phyloP scores from a whole-genome alignment of 2,888 invertebrate species.

The Ecdyonurus torrentis region DNA sequence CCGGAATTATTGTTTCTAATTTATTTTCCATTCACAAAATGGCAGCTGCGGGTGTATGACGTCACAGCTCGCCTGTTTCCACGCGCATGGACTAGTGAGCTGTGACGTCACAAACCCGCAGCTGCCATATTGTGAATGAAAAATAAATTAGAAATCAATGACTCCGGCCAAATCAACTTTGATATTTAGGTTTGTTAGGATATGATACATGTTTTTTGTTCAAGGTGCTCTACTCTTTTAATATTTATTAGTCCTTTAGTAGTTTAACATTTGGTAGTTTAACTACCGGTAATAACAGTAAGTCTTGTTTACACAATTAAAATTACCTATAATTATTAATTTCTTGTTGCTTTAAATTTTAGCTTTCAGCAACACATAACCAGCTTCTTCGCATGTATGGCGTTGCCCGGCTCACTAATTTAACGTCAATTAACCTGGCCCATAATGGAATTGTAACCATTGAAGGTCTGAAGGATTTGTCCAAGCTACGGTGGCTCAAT shows the following conservation, averaged over 20 bases:
- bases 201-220: conserved; percentile 8
- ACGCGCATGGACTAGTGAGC: too few relatives aligned
- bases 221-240: too few relatives aligned
- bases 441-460: conserved; percentile 78
- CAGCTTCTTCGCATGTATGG: conserved; percentile 77
- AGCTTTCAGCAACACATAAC: conserved; percentile 77
- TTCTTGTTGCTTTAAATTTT: conserved; percentile 11
- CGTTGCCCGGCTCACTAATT: conserved; percentile 58
- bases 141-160: too few relatives aligned
- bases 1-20: too few relatives aligned
- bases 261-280: conserved; percentile 4
- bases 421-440: conserved; percentile 66
- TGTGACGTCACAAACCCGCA: too few relatives aligned
- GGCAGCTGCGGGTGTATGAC: too few relatives aligned
- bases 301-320: conserved; percentile 8
- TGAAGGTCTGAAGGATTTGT: conserved; percentile 74
- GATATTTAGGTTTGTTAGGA: conserved; percentile 11
- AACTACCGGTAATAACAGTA: conserved; percentile 6
- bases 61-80: too few relatives aligned
- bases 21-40: too few relatives aligned
- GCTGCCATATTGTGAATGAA: too few relatives aligned
- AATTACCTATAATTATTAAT: conserved; percentile 8
- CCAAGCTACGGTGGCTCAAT: conserved; percentile 63
- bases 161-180: too few relatives aligned
- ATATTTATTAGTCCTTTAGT: too few relatives aligned